Conservation (phyloP, 2,113 vertebrate species). For the Etia nguti region DNA sequence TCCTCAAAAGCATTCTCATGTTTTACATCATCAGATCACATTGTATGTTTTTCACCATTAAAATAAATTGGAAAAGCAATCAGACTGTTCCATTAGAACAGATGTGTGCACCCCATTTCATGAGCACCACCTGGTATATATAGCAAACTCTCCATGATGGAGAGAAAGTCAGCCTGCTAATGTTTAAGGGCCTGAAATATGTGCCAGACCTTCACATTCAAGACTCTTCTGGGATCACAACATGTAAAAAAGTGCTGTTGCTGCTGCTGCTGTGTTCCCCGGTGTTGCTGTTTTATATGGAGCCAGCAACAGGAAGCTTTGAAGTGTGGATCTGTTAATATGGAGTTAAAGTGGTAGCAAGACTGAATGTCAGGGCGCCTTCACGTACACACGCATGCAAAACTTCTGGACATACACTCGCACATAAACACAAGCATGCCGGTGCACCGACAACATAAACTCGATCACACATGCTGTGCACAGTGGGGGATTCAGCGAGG, state of each 20-base stretch:
- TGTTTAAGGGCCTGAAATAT: neutral
- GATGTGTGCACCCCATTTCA: neutral
- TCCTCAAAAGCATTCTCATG: neutral
- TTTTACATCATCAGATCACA: neutral
- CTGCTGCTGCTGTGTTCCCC: neutral
- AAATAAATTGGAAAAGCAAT: neutral
- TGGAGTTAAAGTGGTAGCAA: neutral
- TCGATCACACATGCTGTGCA: conserved; percentile 8
- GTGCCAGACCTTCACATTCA: neutral
- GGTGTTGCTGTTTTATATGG: neutral
- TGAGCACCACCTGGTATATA: neutral
- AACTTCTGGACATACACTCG: neutral
- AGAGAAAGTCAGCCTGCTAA: neutral
- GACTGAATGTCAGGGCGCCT: neutral
- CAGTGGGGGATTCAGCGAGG: neutral
- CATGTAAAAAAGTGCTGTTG: neutral
- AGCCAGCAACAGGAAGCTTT: neutral
- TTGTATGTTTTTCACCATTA: neutral
- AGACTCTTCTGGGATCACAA: neutral
- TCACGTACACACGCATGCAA: neutral
- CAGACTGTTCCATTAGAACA: neutral
- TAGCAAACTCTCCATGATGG: neutral
- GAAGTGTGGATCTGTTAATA: neutral
- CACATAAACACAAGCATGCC: neutral
- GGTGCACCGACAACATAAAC: neutral